Evolutionary conservation across 2,797 vertebrate species (phyloP).

Genomic region (Hypotaenidia philippensis): DNA sequence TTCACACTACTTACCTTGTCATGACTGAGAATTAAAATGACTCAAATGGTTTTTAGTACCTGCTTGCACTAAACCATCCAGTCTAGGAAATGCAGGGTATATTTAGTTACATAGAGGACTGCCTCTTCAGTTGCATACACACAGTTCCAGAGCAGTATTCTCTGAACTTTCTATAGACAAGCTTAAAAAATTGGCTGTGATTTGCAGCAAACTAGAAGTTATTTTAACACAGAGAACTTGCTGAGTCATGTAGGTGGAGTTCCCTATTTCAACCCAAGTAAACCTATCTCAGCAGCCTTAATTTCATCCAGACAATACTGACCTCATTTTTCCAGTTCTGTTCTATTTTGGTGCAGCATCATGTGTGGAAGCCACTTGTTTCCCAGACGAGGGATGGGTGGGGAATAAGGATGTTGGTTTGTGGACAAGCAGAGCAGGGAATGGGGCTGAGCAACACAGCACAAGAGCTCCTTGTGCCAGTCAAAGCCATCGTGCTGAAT

Average conservation of each 20-base stretch:
- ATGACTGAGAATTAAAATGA: neutral
- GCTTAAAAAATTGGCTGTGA: neutral
- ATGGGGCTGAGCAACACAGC: fast-evolving
- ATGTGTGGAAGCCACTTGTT: neutral
- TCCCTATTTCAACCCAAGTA: neutral
- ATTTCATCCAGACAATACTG: neutral
- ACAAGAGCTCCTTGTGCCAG: neutral
- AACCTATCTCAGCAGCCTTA: neutral
- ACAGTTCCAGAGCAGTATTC: neutral
- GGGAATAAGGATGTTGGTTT: neutral
- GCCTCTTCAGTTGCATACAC: neutral
- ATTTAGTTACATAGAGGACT: neutral
- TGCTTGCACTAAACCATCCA: neutral
- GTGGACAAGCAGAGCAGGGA: neutral
- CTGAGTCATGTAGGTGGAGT: neutral
- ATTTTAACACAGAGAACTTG: neutral
- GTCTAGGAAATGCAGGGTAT: neutral
- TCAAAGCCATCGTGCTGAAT: neutral
- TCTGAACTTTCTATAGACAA: neutral
- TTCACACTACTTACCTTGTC: neutral
- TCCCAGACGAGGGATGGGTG: neutral
- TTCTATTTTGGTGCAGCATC: neutral
- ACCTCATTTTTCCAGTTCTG: constrained; percentile 6
- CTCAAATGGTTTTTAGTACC: neutral
- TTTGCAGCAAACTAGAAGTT: neutral